Percentiles rank a stretch among this genome's conserved stretches.
Conservation (phyloP, 37 sponge, comb jelly and placozoan genomes). For the Ephydatia muelleri region DNA sequence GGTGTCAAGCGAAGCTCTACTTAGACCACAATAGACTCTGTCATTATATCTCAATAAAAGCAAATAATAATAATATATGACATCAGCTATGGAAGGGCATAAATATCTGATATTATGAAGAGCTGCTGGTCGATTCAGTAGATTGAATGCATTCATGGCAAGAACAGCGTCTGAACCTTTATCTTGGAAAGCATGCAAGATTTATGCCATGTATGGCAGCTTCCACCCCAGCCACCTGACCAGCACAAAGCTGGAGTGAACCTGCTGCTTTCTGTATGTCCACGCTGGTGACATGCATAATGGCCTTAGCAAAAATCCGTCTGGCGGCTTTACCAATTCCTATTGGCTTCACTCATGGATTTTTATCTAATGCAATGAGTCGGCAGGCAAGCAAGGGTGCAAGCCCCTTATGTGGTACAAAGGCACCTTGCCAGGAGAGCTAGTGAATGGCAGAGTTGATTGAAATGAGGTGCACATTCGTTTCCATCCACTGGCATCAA, state of each 20-base stretch:
- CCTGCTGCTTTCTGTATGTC: slow-evolving; percentile 19
- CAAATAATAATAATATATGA: too few species aligned
- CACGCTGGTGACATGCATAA: neutral
- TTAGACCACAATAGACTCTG: too few species aligned
- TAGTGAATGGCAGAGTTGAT: too few species aligned
- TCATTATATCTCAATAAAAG: too few species aligned
- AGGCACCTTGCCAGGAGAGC: too few species aligned
- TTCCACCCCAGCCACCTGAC: slow-evolving; percentile 5
- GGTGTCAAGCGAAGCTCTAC: too few species aligned
- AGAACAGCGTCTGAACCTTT: slow-evolving; percentile 1
- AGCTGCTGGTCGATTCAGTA: neutral
- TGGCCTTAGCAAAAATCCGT: neutral
- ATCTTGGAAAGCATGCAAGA: neutral
- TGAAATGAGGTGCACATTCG: too few species aligned
- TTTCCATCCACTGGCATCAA: too few species aligned
- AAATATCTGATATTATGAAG: slow-evolving; percentile 8
- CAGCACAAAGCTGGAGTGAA: slow-evolving; percentile 12
- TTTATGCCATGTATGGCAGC: slow-evolving; percentile 16
- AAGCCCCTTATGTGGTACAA: too few species aligned
- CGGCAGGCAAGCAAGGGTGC: too few species aligned
- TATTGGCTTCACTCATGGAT: too few species aligned
- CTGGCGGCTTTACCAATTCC: too few species aligned
- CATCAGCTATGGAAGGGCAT: neutral
- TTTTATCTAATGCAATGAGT: neutral
- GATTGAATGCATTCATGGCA: slow-evolving; percentile 25